Base-by-base conservation (phyloP, 2,888 invertebrate genomes). In the Mechanitis mazaeus region DNA sequence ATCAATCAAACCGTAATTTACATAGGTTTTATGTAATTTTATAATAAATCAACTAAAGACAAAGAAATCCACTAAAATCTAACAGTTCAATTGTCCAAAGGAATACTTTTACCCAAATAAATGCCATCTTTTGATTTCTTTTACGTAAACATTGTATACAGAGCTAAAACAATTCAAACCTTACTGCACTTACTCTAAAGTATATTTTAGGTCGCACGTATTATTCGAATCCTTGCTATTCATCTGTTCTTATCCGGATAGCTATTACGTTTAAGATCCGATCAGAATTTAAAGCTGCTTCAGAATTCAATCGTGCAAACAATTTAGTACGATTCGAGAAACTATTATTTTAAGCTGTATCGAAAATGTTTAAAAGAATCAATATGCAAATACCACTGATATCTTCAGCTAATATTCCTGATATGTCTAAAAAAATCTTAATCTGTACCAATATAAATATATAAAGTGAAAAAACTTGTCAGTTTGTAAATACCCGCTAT, bases 271-370 rank as follows among this genome's bases (percentile, higher is more conserved):
- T 54, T 53, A 58, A 59, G 50, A 31, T 50, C 47, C 61, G 60
- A 64, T 67, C 56, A 60, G 67, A 67, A 67, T 68, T 68, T 68
- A 67, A 65, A 67, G 67, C 65, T 64, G 65, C 65, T 64, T 59
- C 59, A 55, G 63, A 65, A 67, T 67, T 67, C 65, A 64, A 68
- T 67, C 64, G 63, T 60, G 62, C 66, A 56, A 67, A 67, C 65
- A 64, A 67, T 67, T 68, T 64, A 59, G 61, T 59, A 64, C 61
- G 61, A 61, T 50, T 50, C 31, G 7, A 50, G 50, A 7, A 50
- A 31, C 50, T 50, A 50, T 50, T 50, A 31, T 3, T 31, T 42
- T 42, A 9, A 9, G 9, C 42, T 9, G 9, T 42, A 9, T 6
- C 6, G 6, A 5, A 35, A 2, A 35, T 35, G 35, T 35, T 35